phyloP scores from a whole-genome alignment of 2,797 vertebrate genomes.

The Anabas testudineus region DNA sequence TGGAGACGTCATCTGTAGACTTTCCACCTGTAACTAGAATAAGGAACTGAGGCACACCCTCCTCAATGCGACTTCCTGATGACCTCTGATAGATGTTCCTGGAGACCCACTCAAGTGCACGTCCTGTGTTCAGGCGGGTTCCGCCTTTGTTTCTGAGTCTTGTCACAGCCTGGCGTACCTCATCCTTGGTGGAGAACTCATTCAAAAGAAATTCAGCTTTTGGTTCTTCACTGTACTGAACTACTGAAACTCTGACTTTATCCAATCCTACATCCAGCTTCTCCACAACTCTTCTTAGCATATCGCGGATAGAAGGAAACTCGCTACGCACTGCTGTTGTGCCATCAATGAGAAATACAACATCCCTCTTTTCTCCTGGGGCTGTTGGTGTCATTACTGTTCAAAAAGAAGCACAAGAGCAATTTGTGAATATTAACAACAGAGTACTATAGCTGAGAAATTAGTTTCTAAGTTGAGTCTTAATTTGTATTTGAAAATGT shows the following conservation, averaged over 20 bases:
- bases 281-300: conserved; percentile 89
- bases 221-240: conserved; percentile 93
- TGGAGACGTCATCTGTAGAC: conserved; percentile 89
- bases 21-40: conserved; percentile 90
- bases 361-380: conserved; percentile 86
- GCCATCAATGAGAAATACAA: conserved; percentile 96
- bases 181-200: conserved; percentile 88
- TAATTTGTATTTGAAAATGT: background rate
- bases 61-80: conserved; percentile 93
- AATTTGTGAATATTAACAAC: conserved; percentile 3
- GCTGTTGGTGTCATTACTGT: conserved; percentile 55
- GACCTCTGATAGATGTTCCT: conserved; percentile 92
- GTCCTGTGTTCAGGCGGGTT: conserved; percentile 86
- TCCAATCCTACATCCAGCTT: conserved; percentile 91
- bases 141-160: conserved; percentile 88
- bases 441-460: background rate
- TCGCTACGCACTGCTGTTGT: conserved; percentile 84
- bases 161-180: conserved; percentile 85
- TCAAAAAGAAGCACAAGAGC: conserved; percentile 44
- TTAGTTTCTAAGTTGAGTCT: too few relatives aligned
- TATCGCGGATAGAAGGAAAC: conserved; percentile 85
- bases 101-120: conserved; percentile 90
- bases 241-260: conserved; percentile 89
- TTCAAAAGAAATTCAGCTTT: conserved; percentile 91
- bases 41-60: conserved; percentile 94